These are phyloP conservation scores for Isoperla grammatica DNA, from an alignment of 2,888 invertebrate genomes.

Conservation along the genomic window DNA sequence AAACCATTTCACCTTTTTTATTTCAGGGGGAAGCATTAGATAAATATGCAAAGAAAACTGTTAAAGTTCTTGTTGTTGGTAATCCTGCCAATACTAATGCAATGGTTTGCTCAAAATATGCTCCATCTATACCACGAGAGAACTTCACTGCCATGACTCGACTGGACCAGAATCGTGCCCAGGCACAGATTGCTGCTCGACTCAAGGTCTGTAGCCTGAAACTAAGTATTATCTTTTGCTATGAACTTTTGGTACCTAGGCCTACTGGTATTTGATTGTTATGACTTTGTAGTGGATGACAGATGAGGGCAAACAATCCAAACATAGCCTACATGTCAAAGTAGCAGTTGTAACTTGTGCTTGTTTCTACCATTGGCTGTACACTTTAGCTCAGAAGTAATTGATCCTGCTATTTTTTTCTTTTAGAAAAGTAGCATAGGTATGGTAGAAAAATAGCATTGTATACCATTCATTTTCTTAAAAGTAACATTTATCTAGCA, in stretches of 20 bases:
- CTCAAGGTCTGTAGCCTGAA: conserved; percentile 47
- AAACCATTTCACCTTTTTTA: conserved; percentile 15
- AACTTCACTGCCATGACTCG: conserved; percentile 98
- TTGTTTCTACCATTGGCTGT: too few relatives aligned
- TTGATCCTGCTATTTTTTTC: too few relatives aligned
- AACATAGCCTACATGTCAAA: too few relatives aligned
- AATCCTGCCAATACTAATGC: conserved; percentile 99
- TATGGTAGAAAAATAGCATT: too few relatives aligned
- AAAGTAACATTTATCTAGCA: too few relatives aligned
- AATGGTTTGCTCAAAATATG: conserved; percentile 89
- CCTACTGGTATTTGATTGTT: too few relatives aligned
- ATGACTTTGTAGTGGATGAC: too few relatives aligned
- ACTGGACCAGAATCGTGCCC: conserved; percentile 96
- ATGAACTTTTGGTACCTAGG: background rate
- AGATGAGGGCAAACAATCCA: too few relatives aligned
- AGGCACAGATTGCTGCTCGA: conserved; percentile 77
- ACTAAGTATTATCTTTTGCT: background rate
- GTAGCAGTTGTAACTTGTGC: too few relatives aligned
- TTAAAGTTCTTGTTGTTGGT: conserved; percentile 95
- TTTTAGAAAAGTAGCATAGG: too few relatives aligned
- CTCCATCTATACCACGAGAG: conserved; percentile 90
- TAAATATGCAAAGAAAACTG: conserved; percentile 81
- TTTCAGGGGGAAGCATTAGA: conserved; percentile 80
- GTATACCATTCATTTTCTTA: too few relatives aligned
- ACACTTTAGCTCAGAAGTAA: too few relatives aligned